Evolutionary conservation across 2,888 invertebrate genomes (phyloP).

Genomic region (Amaurobius ferox): DNA sequence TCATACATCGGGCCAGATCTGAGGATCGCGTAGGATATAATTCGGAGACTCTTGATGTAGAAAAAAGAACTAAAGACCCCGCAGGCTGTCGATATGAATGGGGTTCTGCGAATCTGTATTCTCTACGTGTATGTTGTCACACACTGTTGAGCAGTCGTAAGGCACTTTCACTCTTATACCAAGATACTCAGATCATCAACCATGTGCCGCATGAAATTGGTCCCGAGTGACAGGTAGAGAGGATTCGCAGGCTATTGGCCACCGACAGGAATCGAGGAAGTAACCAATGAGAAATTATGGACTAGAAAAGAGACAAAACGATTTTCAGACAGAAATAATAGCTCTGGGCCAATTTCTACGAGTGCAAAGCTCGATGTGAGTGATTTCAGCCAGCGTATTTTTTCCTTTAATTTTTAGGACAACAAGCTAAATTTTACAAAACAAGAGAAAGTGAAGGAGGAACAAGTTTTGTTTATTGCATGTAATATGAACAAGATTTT

Average conservation of each 20-base stretch:
- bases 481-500: no score
- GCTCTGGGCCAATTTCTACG: background rate
- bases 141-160: conserved; percentile 29
- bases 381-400: background rate
- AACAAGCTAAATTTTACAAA: no score
- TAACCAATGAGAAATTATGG: background rate
- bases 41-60: no score
- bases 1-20: no score
- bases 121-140: conserved; percentile 18
- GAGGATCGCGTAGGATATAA: no score
- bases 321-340: background rate
- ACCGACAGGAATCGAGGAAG: background rate
- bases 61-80: no score
- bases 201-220: background rate
- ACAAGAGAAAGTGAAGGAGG: no score
- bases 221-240: background rate
- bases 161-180: background rate
- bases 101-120: background rate
- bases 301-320: background rate
- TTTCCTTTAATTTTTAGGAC: no score
- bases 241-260: background rate
- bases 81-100: no score
- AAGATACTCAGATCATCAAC: background rate
- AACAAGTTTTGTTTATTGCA: no score
- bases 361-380: background rate